Evolutionary conservation across 2,113 vertebrate genomes (phyloP).

Genomic region (Stegastes partitus): DNA sequence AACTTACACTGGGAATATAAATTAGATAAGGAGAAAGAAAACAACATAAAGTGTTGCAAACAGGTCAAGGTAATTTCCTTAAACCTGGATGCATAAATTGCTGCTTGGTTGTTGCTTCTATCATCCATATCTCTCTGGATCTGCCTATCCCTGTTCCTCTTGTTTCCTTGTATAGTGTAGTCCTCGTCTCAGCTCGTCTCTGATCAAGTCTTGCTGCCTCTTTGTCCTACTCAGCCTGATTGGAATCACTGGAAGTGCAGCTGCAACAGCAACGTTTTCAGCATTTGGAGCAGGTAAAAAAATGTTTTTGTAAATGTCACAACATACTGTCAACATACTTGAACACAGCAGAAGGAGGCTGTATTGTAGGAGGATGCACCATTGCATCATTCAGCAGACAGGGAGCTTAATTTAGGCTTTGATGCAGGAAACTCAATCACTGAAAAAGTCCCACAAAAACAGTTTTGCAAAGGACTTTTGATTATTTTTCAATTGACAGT

Average conservation of each 20-base stretch:
- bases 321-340: background rate
- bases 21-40: too few relatives aligned
- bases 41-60: too few relatives aligned
- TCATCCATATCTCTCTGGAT: background rate
- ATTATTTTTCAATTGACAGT: too few relatives aligned
- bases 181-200: background rate
- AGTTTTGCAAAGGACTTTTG: too few relatives aligned
- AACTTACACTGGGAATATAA: too few relatives aligned
- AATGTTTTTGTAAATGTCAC: too few relatives aligned
- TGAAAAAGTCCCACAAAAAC: too few relatives aligned
- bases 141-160: rapidly evolving
- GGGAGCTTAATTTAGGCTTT: too few relatives aligned
- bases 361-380: too few relatives aligned
- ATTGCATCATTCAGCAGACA: too few relatives aligned
- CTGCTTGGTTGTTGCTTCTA: background rate
- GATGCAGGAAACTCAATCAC: too few relatives aligned
- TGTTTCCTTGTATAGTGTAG: background rate
- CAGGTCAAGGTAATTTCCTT: conserved; percentile 13
- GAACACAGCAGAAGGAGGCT: too few relatives aligned
- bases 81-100: background rate
- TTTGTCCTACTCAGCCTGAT: background rate
- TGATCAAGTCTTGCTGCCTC: background rate
- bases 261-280: background rate
- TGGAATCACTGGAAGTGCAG: background rate
- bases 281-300: conserved; percentile 18